Evolutionary conservation across 2,888 invertebrate genomes (phyloP).

Genomic region (Scaptomyza caliginosa): DNA sequence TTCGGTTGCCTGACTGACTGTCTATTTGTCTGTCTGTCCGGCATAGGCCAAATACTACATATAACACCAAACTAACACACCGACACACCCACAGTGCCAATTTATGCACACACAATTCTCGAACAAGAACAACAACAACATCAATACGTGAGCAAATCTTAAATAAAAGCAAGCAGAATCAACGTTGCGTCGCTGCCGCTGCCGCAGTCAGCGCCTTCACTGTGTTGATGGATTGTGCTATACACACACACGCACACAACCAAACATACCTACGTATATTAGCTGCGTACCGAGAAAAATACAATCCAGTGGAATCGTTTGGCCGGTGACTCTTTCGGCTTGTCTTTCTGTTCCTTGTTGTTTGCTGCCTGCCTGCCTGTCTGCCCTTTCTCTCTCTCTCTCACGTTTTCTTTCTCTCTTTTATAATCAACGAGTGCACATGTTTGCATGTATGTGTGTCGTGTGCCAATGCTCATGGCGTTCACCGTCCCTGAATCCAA

Average conservation of each 20-base stretch:
- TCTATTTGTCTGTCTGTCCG: slow-evolving; percentile 9
- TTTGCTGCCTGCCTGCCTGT: slow-evolving; percentile 43
- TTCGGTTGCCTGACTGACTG: background rate
- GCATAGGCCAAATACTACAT: slow-evolving; percentile 33
- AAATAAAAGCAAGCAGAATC: slow-evolving; percentile 74
- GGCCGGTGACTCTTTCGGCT: slow-evolving; percentile 55
- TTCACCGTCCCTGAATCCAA: slow-evolving; percentile 61
- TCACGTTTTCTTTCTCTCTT: slow-evolving; percentile 12
- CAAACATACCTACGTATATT: slow-evolving; percentile 26
- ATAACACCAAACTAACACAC: slow-evolving; percentile 22
- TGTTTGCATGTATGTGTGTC: slow-evolving; percentile 33
- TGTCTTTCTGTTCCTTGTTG: slow-evolving; percentile 53
- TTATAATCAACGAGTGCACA: slow-evolving; percentile 31
- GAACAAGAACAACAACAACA: slow-evolving; percentile 29
- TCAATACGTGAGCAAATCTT: slow-evolving; percentile 71
- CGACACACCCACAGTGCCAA: slow-evolving; percentile 52
- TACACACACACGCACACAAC: slow-evolving; percentile 28
- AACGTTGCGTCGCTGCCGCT: slow-evolving; percentile 41
- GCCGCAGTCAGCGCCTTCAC: slow-evolving; percentile 19
- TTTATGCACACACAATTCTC: slow-evolving; percentile 29
- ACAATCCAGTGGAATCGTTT: slow-evolving; percentile 63
- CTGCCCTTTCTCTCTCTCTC: too few relatives aligned
- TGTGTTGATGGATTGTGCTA: slow-evolving; percentile 69
- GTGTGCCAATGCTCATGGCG: slow-evolving; percentile 72
- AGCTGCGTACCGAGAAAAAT: slow-evolving; percentile 46